phyloP scores from a whole-genome alignment of 53 echinoderm and acorn worm species.

The Crossaster papposus region DNA sequence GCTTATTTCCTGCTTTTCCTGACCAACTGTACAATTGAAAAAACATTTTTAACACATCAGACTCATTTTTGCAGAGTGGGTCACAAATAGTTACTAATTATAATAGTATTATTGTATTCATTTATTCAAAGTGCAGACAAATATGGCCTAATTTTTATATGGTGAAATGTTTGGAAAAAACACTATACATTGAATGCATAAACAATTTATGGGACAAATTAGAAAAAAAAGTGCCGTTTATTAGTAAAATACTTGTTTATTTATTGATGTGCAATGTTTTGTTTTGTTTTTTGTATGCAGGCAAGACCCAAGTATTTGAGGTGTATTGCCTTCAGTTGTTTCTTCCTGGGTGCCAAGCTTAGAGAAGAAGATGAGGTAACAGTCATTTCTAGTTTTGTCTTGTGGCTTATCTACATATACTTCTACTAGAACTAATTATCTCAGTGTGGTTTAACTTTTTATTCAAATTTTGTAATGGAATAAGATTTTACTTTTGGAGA shows the following conservation, averaged over 20 bases:
- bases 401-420: background rate
- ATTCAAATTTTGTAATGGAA: too few species aligned
- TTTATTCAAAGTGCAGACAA: background rate
- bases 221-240: too few species aligned
- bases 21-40: too few species aligned
- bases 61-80: too few species aligned
- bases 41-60: too few species aligned
- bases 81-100: too few species aligned
- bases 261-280: background rate
- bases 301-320: slow-evolving; percentile 96
- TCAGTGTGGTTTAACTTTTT: too few species aligned
- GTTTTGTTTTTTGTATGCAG: slow-evolving; percentile 51
- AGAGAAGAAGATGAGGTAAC: slow-evolving; percentile 99
- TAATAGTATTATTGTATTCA: background rate
- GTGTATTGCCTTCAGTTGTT: slow-evolving; percentile 95
- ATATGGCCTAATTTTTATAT: background rate
- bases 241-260: too few species aligned
- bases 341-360: slow-evolving; percentile 97
- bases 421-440: background rate
- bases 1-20: too few species aligned
- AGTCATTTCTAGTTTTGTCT: background rate
- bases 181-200: too few species aligned
- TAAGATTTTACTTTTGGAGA: too few species aligned
- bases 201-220: too few species aligned
- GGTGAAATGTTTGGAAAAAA: background rate